These are phyloP conservation scores for Eilema caniola DNA, from an alignment of 2,888 invertebrate genomes.

Conservation along the genomic window DNA sequence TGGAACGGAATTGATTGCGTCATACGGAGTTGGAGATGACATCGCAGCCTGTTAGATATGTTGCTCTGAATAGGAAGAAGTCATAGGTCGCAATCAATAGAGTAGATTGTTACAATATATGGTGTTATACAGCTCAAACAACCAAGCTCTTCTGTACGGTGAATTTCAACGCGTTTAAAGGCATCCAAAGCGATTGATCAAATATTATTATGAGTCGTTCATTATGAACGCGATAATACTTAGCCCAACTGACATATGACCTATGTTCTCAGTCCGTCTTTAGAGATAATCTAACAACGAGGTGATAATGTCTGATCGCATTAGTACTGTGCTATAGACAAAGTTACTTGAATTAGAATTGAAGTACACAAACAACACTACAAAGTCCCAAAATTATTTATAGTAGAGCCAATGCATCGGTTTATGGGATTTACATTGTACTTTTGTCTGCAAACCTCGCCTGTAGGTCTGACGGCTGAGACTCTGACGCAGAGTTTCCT, in stretches of 20 bases:
- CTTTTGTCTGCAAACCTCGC: no score
- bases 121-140: neutral
- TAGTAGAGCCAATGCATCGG: no score
- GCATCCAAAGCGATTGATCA: neutral
- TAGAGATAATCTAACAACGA: neutral
- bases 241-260: constrained; percentile 5
- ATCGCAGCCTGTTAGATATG: neutral
- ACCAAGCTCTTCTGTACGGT: neutral
- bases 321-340: neutral
- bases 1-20: no score
- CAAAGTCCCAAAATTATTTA: no score
- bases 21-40: neutral
- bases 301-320: no score
- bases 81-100: neutral
- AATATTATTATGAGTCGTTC: neutral
- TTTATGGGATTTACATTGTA: no score
- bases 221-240: neutral
- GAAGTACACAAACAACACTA: no score
- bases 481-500: no score
- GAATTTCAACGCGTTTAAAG: neutral
- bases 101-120: neutral
- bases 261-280: neutral
- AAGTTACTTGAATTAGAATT: neutral
- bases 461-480: no score
- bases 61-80: neutral